These are phyloP conservation scores for Alligator sinensis DNA, from an alignment of 2,113 vertebrate species.

Conservation along the genomic window DNA sequence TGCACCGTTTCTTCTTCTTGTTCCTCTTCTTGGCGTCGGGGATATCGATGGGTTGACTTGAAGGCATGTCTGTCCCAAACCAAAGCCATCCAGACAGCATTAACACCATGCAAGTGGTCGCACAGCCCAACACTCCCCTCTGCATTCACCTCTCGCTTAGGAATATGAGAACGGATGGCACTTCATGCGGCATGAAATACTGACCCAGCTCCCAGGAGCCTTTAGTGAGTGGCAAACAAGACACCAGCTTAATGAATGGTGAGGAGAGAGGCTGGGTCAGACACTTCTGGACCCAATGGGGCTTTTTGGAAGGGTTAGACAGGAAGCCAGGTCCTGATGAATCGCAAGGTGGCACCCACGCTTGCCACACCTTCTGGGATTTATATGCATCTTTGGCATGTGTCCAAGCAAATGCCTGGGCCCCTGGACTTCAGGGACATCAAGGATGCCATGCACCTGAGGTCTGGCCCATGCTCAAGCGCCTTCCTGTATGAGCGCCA, in stretches of 20 bases:
- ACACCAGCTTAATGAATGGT: background rate
- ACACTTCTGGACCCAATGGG: background rate
- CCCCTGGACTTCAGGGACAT: background rate
- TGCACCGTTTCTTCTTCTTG: conserved; percentile 98
- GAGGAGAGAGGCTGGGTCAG: background rate
- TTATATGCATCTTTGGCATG: background rate
- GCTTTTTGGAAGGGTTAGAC: background rate
- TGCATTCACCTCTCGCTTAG: background rate
- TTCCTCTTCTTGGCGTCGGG: conserved; percentile 95
- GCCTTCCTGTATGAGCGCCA: background rate
- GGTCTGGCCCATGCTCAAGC: background rate
- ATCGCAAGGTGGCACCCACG: background rate
- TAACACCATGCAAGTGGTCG: background rate
- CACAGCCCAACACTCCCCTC: background rate
- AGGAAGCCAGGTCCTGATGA: no score
- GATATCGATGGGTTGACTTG: conserved; percentile 96
- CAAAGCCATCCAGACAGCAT: background rate
- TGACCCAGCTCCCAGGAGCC: background rate
- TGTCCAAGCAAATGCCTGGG: background rate
- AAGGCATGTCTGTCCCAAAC: conserved; percentile 85
- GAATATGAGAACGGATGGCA: accelerated
- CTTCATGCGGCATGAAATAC: background rate
- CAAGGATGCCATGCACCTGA: background rate
- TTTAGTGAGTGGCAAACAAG: background rate
- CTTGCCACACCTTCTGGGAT: background rate